Conservation (phyloP, 2,113 vertebrate genomes). For the Indri indri region DNA sequence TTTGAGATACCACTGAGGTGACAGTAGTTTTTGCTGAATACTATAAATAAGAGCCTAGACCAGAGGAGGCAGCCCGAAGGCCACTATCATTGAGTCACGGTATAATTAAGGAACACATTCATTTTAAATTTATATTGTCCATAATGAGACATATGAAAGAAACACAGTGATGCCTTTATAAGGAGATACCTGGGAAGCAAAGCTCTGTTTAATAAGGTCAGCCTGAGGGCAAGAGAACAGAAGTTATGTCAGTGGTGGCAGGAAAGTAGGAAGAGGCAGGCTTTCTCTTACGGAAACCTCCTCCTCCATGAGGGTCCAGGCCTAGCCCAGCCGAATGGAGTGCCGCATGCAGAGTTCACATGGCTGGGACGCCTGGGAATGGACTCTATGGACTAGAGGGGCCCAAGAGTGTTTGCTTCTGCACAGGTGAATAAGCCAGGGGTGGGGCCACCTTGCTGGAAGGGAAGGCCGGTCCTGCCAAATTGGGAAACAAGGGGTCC, state of each 20-base stretch:
- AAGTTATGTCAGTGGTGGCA: neutral
- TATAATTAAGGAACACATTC: neutral
- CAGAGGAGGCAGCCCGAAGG: neutral
- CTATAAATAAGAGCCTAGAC: constrained; percentile 20
- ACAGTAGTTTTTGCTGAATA: neutral
- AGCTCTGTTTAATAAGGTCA: constrained; percentile 4
- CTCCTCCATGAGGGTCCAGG: neutral
- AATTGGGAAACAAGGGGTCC: neutral
- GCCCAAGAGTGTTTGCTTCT: neutral
- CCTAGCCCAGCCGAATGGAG: neutral
- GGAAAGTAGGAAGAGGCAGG: neutral
- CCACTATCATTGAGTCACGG: neutral
- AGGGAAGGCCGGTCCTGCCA: neutral
- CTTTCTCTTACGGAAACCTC: neutral
- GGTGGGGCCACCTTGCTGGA: neutral
- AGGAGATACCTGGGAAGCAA: neutral
- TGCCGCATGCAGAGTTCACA: neutral
- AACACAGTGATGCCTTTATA: neutral
- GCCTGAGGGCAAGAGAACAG: neutral
- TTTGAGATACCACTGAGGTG: neutral
- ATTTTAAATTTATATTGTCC: neutral
- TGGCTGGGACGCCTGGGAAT: neutral
- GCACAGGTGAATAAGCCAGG: neutral
- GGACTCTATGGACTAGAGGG: neutral
- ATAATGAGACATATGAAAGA: neutral